Conservation (phyloP, 1,140 invertebrate species). For the Cephus cinctus region DNA sequence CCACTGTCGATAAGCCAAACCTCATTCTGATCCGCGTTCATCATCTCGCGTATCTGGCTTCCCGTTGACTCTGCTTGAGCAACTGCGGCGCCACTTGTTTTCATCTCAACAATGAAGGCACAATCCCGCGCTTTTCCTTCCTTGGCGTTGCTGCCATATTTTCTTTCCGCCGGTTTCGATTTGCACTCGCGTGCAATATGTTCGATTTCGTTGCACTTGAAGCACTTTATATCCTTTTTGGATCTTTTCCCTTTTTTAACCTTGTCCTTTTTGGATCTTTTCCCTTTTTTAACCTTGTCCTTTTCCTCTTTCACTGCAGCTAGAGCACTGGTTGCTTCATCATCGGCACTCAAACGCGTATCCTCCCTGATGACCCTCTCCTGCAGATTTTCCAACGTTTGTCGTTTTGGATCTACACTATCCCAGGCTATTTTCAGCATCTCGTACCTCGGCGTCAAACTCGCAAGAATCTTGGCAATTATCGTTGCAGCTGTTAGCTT, state of each 20-base stretch:
- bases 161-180: not conserved
- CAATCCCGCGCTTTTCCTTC: not conserved
- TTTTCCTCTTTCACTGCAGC: constrained; percentile 1
- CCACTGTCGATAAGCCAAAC: constrained; percentile 20
- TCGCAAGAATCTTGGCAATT: constrained; percentile 20
- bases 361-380: constrained; percentile 14
- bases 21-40: constrained; percentile 5
- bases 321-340: constrained; percentile 8
- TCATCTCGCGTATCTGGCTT: not conserved
- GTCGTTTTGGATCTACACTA: constrained; percentile 13
- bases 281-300: not conserved
- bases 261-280: not conserved
- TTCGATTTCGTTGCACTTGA: not conserved
- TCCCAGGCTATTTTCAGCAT: constrained; percentile 18
- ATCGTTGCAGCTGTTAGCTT: constrained; percentile 18
- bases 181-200: not conserved
- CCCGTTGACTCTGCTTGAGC: not conserved
- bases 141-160: constrained; percentile 1
- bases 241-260: not conserved
- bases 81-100: too few species aligned
- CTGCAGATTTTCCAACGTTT: constrained; percentile 14
- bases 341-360: not conserved
- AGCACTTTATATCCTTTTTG: constrained; percentile 7
- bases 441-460: constrained; percentile 17
- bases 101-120: not conserved